phyloP scores from a whole-genome alignment of 2,113 vertebrate genomes.

The Morphnarchus princeps region DNA sequence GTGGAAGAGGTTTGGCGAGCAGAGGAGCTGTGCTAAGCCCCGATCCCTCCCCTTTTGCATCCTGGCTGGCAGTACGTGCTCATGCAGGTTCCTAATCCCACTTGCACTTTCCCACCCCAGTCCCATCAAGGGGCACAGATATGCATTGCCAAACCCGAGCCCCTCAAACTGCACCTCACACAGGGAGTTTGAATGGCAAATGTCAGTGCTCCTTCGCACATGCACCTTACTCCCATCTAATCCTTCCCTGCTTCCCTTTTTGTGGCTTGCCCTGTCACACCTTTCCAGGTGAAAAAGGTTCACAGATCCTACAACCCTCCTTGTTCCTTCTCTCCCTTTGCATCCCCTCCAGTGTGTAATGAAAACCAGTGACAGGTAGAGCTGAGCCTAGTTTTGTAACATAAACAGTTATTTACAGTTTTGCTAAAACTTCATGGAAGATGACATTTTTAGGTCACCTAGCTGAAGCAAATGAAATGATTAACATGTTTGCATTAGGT shows the following conservation, averaged over 20 bases:
- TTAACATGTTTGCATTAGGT: not conserved
- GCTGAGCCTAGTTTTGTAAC: not conserved
- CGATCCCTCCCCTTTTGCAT: not conserved
- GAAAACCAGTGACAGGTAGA: not conserved
- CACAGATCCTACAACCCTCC: not conserved
- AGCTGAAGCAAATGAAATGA: not conserved
- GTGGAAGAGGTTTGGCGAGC: not conserved
- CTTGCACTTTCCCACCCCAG: not conserved
- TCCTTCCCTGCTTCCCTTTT: not conserved
- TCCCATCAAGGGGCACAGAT: not conserved
- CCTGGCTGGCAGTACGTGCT: not conserved
- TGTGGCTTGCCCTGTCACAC: not conserved
- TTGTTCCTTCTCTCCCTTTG: not conserved
- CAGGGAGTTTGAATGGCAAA: not conserved
- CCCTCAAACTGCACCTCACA: not conserved
- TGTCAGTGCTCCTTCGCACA: not conserved
- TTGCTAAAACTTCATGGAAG: not conserved
- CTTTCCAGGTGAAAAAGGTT: not conserved
- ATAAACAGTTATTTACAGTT: slow-evolving; percentile 44
- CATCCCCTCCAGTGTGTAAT: not conserved
- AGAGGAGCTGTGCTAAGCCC: not conserved
- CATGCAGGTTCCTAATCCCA: not conserved
- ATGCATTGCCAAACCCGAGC: not conserved
- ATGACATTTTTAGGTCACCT: slow-evolving; percentile 44
- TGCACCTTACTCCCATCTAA: not conserved